Evolutionary conservation across 92 coral and sea anemone genomes (phyloP), one percentile per base, ranked within the genome.

Genomic region (Actinostola sp.): DNA sequence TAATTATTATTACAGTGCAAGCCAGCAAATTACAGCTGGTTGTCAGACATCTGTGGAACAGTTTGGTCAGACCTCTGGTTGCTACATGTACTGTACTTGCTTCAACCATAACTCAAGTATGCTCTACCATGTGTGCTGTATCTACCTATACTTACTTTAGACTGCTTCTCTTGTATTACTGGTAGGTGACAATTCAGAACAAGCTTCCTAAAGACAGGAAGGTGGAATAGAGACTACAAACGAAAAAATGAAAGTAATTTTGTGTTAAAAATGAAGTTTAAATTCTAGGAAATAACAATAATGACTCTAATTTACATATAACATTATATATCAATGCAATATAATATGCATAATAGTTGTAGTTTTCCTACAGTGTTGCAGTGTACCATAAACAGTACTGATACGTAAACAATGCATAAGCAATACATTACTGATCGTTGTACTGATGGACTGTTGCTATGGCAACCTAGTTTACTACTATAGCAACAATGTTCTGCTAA

Each of bases 151-250:
- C 71, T 39, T 45, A 86, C 87, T 75, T 89, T 82, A 16, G 82
- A 72, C 61, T 86, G 81, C 54, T 82, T 84, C 48, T 86, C 50
- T n/a, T 82, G 78, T 19, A 63, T 64, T 0, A n/a, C 16, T 33
- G 89, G 86, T 8, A 76, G 86, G 26, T 27, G 25, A 72, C 73
- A 92, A 63, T 82, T 68, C 16, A 92, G 70, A 50, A 92, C 93
- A 69, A 82, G 88, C 51, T 64, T 81, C 36, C 89, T 83, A 55
- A 92, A 92, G 17, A 83, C 94, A 34, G 97, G 97, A 33, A 92
- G 88, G 68, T 92, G 97, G 67, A 92, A 92, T 36, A 92, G 71
- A 9, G 95, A 85, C 97, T 92, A 67, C 13, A 55, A 42, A 42
- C n/a, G 19, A 26, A 65, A 34, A 3, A 32, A 34, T 31, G 12